These are phyloP conservation scores for Zaprionus bogoriensis DNA, from an alignment of 2,888 invertebrate species.

Conservation along the genomic window DNA sequence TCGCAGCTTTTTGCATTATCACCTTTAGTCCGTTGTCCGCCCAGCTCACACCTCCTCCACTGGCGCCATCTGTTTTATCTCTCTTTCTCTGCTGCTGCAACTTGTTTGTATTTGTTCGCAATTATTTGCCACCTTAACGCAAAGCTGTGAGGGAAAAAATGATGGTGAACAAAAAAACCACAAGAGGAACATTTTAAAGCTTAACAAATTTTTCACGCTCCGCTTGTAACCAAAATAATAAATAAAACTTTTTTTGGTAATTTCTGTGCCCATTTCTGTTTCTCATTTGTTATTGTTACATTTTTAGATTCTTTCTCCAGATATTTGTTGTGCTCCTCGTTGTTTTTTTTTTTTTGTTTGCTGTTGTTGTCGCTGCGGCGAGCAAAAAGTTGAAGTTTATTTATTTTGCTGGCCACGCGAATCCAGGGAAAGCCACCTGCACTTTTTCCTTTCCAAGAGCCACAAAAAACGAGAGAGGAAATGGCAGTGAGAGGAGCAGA, in stretches of 20 bases:
- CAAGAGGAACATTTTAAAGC: slow-evolving; percentile 52
- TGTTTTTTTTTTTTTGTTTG: background rate
- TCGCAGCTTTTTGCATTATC: slow-evolving; percentile 10
- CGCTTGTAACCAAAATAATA: slow-evolving; percentile 52
- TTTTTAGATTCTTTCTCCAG: slow-evolving; percentile 60
- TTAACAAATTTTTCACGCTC: slow-evolving; percentile 64
- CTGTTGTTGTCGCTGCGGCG: slow-evolving; percentile 41
- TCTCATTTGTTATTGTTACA: slow-evolving; percentile 69
- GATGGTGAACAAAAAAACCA: slow-evolving; percentile 9
- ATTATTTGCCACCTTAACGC: slow-evolving; percentile 55
- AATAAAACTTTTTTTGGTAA: slow-evolving; percentile 41
- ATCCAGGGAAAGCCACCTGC: slow-evolving; percentile 61
- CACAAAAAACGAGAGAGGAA: slow-evolving; percentile 50
- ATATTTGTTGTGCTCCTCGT: slow-evolving; percentile 9
- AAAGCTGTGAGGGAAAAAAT: slow-evolving; percentile 6
- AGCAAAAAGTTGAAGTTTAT: slow-evolving; percentile 70
- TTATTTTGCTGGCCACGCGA: slow-evolving; percentile 56
- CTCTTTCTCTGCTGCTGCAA: slow-evolving; percentile 6
- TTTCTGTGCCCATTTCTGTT: slow-evolving; percentile 54
- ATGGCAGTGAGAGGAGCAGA: too few relatives aligned
- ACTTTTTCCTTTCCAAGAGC: slow-evolving; percentile 68
- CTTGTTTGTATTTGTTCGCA: slow-evolving; percentile 48
- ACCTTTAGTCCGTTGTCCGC: background rate
- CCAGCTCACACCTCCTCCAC: background rate
- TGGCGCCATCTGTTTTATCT: slow-evolving; percentile 22